Base-by-base conservation (phyloP, 2,888 invertebrate genomes). In the Lepidocyrtoides sp. region DNA sequence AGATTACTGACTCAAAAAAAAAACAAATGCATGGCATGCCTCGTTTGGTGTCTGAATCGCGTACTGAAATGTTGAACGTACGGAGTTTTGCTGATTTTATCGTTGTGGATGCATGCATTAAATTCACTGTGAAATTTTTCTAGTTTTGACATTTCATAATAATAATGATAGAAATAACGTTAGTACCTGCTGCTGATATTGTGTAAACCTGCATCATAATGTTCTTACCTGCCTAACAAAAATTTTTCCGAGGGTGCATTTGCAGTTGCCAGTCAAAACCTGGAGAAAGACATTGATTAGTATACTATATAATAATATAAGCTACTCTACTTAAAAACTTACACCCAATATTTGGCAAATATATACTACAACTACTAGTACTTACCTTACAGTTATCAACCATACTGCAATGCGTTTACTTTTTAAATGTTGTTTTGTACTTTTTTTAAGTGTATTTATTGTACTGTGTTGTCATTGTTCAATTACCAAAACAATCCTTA, bases 241-340 rank as follows among this genome's bases (percentile, higher is more conserved):
- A n/a, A n/a, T 44, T 32, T 51, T 85, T 44, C 51, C 72, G 83
- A 72, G 82, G 89, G 89, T 89, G 83, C 75, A 89, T 89, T 89
- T 89, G 89, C 89, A 89, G 89, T 89, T 83, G 89, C 89, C 89
- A 89, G 89, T 89, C 89, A 63, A 83, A 51, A 51, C 72, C 41
- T 44, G 72, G 72, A 72, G 54, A 63, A 69, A 72, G 72, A 23
- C 20, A 44, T 72, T 57, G 23, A 44, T 44, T 69, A 10, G 20
- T 36, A 69, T 12, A 8, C 7, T 57, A 72, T 36, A 60, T 60
- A 41, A 14, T 69, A 57, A 12, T 54, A 72, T 51, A 41, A n/a
- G n/a, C n/a, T n/a, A n/a, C n/a, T n/a, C n/a, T n/a, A 77, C 51
- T 23, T 29, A 48, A 72, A 81, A 41, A 81, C 57, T 81, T 41